phyloP scores from a whole-genome alignment of 2,888 invertebrate species.

The Gymnosoma rotundatum region DNA sequence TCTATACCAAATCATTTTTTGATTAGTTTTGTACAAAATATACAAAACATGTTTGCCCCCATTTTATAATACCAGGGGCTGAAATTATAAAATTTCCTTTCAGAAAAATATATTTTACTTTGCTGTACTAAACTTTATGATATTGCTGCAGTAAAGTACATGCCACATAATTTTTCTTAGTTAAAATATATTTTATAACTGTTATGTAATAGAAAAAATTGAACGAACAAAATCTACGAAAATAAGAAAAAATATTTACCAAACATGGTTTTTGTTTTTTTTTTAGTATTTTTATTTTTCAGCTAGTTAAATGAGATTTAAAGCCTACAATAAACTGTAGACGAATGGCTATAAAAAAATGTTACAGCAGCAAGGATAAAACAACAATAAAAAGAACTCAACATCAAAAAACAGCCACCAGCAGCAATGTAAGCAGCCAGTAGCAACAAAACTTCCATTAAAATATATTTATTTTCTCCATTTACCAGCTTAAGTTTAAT shows the following conservation, averaged over 20 bases:
- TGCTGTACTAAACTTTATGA: constrained; percentile 55
- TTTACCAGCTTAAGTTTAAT: constrained; percentile 31
- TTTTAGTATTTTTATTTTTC: constrained; percentile 47
- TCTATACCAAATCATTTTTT: no score
- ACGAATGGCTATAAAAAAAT: constrained; percentile 58
- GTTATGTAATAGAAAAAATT: not conserved
- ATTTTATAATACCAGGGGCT: constrained; percentile 10
- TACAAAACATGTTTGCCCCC: no score
- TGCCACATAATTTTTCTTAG: constrained; percentile 39
- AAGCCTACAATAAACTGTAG: constrained; percentile 54
- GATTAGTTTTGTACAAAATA: no score
- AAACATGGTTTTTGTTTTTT: constrained; percentile 15
- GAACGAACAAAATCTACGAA: not conserved
- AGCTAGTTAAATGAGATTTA: constrained; percentile 68
- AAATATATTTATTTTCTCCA: not conserved
- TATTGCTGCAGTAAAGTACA: constrained; percentile 64
- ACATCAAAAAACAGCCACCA: constrained; percentile 26
- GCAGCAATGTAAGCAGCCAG: constrained; percentile 14
- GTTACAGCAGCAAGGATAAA: constrained; percentile 51
- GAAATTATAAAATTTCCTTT: constrained; percentile 19
- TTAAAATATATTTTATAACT: constrained; percentile 40
- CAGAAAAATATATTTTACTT: constrained; percentile 34
- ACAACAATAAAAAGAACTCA: not conserved
- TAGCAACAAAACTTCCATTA: constrained; percentile 13
- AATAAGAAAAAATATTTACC: constrained; percentile 3